Percentiles rank a stretch among this genome's conserved stretches.
phyloP scores from a whole-genome alignment of 1,140 invertebrate genomes.

The Leptinotarsa defecta region DNA sequence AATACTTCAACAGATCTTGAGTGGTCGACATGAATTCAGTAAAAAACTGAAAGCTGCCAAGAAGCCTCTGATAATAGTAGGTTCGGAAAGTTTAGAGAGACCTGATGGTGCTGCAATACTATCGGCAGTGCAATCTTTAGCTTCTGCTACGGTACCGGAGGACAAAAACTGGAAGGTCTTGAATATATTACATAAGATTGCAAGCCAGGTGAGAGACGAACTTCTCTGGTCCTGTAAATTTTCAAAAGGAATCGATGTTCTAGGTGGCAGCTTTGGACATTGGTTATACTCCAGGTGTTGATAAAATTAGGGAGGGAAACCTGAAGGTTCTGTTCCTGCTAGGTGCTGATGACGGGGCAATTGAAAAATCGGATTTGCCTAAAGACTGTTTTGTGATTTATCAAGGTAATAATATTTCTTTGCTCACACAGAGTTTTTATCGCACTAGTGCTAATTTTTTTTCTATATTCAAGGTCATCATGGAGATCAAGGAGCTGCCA shows the following conservation, averaged over 20 bases:
- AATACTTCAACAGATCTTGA: slow-evolving; percentile 74
- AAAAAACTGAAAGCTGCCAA: slow-evolving; percentile 79
- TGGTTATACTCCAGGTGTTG: slow-evolving; percentile 84
- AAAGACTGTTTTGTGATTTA: slow-evolving; percentile 90
- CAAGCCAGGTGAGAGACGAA: slow-evolving; percentile 71
- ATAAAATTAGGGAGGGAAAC: slow-evolving; percentile 68
- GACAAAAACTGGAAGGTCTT: slow-evolving; percentile 71
- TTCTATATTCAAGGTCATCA: slow-evolving; percentile 77
- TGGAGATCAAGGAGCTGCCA: slow-evolving; percentile 89
- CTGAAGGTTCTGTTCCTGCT: slow-evolving; percentile 88
- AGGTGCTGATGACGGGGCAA: slow-evolving; percentile 87
- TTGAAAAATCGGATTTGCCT: slow-evolving; percentile 79
- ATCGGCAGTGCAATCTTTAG: slow-evolving; percentile 74
- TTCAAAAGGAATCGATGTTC: slow-evolving; percentile 2
- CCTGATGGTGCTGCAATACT: slow-evolving; percentile 80
- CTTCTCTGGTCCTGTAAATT: neutral
- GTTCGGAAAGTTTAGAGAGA: slow-evolving; percentile 80
- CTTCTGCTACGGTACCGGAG: slow-evolving; percentile 58
- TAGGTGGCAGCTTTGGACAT: slow-evolving; percentile 89
- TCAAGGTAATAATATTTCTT: slow-evolving; percentile 66
- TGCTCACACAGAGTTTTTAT: too few species aligned
- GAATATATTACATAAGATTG: slow-evolving; percentile 89
- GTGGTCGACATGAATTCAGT: slow-evolving; percentile 76
- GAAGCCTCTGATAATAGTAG: slow-evolving; percentile 90
- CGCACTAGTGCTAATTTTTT: neutral